Evolutionary conservation across 2,113 vertebrate species (phyloP).

Genomic region (Scomber colias): DNA sequence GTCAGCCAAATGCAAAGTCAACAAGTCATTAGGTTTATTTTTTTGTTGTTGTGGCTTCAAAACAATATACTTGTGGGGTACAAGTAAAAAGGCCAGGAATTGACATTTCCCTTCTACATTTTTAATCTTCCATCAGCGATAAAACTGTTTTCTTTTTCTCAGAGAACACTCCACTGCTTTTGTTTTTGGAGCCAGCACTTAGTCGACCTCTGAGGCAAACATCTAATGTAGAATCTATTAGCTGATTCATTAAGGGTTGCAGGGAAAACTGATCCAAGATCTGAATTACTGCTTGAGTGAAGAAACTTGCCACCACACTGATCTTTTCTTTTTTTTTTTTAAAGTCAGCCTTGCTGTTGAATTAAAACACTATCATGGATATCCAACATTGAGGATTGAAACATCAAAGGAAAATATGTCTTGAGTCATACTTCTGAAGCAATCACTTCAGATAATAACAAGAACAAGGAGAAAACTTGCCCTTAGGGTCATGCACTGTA

Average conservation of each 20-base stretch:
- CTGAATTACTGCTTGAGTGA: not conserved
- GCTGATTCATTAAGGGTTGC: constrained; percentile 3
- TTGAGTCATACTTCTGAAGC: constrained; percentile 8
- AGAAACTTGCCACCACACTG: not conserved
- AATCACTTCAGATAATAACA: not conserved
- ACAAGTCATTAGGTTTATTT: constrained; percentile 49
- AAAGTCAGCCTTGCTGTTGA: not conserved
- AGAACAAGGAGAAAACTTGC: not conserved
- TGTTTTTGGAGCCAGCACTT: constrained; percentile 28
- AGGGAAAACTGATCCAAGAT: not conserved
- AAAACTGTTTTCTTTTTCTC: constrained; percentile 13
- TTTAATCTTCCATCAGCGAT: constrained; percentile 6
- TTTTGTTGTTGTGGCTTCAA: constrained; percentile 58
- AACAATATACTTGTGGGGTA: constrained; percentile 15
- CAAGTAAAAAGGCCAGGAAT: constrained; percentile 21
- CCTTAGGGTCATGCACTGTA: not conserved
- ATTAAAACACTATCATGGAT: not conserved
- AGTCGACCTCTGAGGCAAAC: not conserved
- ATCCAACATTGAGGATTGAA: constrained; percentile 10
- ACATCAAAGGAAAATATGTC: constrained; percentile 1
- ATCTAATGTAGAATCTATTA: constrained; percentile 2
- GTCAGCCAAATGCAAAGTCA: constrained; percentile 39
- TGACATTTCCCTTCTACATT: constrained; percentile 35
- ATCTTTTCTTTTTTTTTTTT: fast-evolving
- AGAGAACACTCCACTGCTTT: constrained; percentile 17